Conservation (phyloP, 2,888 invertebrate species). For the Allygus modestus region DNA sequence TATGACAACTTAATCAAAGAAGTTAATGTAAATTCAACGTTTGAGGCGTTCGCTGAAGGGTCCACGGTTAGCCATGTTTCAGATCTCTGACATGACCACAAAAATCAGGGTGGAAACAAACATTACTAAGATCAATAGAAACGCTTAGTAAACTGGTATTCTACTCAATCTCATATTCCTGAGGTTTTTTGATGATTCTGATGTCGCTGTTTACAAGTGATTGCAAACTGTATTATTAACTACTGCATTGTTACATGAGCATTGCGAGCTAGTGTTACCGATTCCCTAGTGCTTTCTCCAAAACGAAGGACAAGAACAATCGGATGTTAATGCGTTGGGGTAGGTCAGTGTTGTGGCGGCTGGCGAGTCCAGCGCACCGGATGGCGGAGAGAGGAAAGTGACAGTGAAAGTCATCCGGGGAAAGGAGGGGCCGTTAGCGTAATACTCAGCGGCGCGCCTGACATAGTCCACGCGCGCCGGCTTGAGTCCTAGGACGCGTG, state of each 20-base stretch:
- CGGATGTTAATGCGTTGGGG: slow-evolving; percentile 6
- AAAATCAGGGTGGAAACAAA: too few relatives aligned
- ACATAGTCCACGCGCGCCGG: background rate
- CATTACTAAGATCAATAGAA: too few relatives aligned
- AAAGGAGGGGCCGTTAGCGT: slow-evolving; percentile 39
- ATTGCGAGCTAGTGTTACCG: background rate
- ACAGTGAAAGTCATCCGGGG: slow-evolving; percentile 59
- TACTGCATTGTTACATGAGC: background rate
- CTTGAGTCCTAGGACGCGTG: background rate
- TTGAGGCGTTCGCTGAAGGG: too few relatives aligned
- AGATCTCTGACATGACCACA: too few relatives aligned
- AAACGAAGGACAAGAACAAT: background rate
- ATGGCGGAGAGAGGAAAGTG: slow-evolving; percentile 50
- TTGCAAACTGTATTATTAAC: too few relatives aligned
- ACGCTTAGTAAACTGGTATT: too few relatives aligned
- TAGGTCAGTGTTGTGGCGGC: slow-evolving; percentile 16
- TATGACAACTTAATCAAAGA: too few relatives aligned
- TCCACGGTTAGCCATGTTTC: too few relatives aligned
- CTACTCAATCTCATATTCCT: too few relatives aligned
- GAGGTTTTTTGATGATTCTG: too few relatives aligned
- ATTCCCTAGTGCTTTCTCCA: background rate
- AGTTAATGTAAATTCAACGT: too few relatives aligned
- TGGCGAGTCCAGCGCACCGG: background rate
- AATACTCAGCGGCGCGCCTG: background rate
- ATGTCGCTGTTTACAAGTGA: background rate